Base-by-base conservation (phyloP, 2,888 invertebrate species). In the Pterobdella sp. region DNA sequence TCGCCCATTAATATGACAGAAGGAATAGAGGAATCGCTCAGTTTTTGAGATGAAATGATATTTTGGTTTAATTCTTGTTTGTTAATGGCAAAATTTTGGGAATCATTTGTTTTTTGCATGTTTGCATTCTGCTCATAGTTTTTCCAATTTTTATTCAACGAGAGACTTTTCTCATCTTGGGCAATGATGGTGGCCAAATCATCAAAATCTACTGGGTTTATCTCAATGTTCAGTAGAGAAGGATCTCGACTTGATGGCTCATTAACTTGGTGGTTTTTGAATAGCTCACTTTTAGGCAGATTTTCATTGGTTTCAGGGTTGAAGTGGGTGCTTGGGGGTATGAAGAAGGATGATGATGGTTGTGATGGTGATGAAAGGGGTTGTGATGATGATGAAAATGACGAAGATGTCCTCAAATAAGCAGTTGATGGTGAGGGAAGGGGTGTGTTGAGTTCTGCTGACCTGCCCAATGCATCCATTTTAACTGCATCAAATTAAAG, bases 131-230 rank as follows among this genome's bases (percentile, higher is more conserved):
- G n/a, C n/a, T n/a, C n/a, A n/a, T n/a, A 14, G 49, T 42, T 42
- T 7, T 42, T 7, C 42, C 42, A 42, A 42, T 42, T 42, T 7
- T 14, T 14, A 18, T 7, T 14, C 10, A 14, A 7, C 7, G 42
- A 42, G 42, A 26, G 60, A 3, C 26, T 22, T 26, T 56, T 56
- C 26, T 56, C 60, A 26, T 56, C 60, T 22, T 56, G 60, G 7
- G 60, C 60, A 26, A 56, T 56, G 60, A 56, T 56, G 60, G 60
- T 56, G 60, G 60, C 60, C 10, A 56, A 22, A 26, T 56, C 60
- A n/a, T 56, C 60, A n/a, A 56, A n/a, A 26, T 56, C 60, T 22
- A 56, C n/a, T 22, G 60, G 60, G 60, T 56, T 56, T 22, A 56
- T 56, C n/a, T 56, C 60, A 26, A 56, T 56, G 60, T 22, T 56